These are phyloP conservation scores for Leucosticte australis DNA, from an alignment of 2,113 vertebrate genomes.

Conservation along the genomic window DNA sequence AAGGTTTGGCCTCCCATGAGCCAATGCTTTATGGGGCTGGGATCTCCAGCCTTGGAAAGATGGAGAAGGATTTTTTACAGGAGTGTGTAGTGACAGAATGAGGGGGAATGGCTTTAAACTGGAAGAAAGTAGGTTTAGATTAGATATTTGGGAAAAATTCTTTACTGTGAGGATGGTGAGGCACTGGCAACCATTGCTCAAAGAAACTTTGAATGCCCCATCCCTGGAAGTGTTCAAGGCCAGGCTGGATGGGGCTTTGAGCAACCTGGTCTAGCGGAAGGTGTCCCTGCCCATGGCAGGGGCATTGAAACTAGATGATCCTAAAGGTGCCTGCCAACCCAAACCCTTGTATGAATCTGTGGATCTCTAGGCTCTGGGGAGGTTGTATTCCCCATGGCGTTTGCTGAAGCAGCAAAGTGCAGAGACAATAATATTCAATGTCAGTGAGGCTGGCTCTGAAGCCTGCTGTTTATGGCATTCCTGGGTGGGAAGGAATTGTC, in stretches of 20 bases:
- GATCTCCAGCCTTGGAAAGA: background rate
- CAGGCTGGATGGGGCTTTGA: background rate
- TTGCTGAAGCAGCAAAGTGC: accelerated
- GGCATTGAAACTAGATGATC: accelerated
- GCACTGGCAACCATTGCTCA: accelerated
- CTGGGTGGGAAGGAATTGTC: background rate
- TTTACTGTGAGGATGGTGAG: background rate
- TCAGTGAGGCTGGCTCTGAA: background rate
- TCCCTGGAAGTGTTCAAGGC: background rate
- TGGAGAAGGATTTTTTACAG: background rate
- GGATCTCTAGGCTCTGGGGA: background rate
- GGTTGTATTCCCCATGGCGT: background rate
- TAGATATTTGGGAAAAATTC: background rate
- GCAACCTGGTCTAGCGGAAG: background rate
- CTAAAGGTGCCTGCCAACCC: background rate
- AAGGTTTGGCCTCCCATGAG: background rate
- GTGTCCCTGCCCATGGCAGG: background rate
- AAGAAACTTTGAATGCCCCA: background rate
- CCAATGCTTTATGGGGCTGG: background rate
- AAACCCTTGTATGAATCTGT: background rate
- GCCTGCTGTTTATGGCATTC: background rate
- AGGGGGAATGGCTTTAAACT: background rate
- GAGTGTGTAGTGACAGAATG: background rate
- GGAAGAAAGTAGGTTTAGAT: background rate
- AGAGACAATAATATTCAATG: background rate